These are phyloP conservation scores for Anarsia innoxiella DNA, from an alignment of 2,888 invertebrate species.

Conservation along the genomic window DNA sequence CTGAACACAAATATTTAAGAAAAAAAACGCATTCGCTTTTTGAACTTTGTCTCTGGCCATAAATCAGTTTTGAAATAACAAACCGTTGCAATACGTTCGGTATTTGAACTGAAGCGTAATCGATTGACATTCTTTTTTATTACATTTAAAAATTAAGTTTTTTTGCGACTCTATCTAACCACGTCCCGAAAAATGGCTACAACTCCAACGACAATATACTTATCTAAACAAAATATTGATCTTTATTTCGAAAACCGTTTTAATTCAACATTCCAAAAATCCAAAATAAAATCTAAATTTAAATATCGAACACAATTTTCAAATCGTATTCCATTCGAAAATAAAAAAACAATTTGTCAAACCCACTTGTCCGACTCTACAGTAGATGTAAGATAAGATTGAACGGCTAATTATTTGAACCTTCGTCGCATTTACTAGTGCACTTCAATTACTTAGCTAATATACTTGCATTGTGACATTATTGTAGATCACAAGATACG, in stretches of 20 bases:
- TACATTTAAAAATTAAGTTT: constrained; percentile 5
- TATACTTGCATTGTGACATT: constrained; percentile 48
- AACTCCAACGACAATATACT: no score
- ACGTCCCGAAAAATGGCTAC: no score
- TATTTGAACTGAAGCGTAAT: constrained; percentile 62
- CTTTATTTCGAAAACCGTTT: no score
- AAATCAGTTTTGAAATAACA: constrained; percentile 67
- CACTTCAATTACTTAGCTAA: constrained; percentile 58
- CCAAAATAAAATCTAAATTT: no score
- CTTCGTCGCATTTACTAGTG: constrained; percentile 48
- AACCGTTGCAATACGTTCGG: constrained; percentile 50
- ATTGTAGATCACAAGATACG: constrained; percentile 49
- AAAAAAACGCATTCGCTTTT: constrained; percentile 53
- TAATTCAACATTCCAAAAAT: no score
- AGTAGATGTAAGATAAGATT: constrained; percentile 43
- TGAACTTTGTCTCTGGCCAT: constrained; percentile 62
- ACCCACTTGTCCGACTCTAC: constrained; percentile 35
- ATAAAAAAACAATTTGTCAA: constrained; percentile 17
- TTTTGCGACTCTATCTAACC: no score
- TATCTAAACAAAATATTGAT: no score
- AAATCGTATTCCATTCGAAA: no score
- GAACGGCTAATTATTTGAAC: constrained; percentile 44
- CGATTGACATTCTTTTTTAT: constrained; percentile 25
- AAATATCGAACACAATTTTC: no score
- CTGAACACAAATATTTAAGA: constrained; percentile 67